phyloP scores from a whole-genome alignment of 2,888 invertebrate species.

The Cantharis nigra region DNA sequence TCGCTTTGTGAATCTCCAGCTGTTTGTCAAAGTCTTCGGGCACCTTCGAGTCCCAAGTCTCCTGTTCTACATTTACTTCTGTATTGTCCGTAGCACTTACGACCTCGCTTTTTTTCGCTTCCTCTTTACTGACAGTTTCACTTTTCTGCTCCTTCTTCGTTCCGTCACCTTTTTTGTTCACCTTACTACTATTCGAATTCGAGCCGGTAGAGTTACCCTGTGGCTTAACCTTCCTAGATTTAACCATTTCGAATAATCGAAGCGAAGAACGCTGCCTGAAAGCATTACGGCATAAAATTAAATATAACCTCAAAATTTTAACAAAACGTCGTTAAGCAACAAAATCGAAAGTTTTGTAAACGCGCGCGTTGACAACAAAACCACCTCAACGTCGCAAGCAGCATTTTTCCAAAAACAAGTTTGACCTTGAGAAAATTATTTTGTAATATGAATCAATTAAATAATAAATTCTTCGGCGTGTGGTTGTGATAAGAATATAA shows the following conservation, averaged over 20 bases:
- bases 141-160: background rate
- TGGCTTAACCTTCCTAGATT: background rate
- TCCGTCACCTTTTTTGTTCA: background rate
- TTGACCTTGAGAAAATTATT: background rate
- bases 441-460: background rate
- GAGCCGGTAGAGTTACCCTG: background rate
- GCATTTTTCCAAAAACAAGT: background rate
- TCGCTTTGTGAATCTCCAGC: background rate
- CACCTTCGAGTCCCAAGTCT: background rate
- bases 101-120: background rate
- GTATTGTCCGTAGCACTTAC: background rate
- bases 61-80: background rate
- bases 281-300: background rate
- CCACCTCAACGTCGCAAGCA: background rate
- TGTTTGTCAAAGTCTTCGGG: background rate
- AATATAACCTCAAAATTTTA: background rate
- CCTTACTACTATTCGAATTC: background rate
- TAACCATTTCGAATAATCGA: background rate
- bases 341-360: background rate
- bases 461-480: background rate
- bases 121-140: background rate
- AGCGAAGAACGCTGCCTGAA: background rate
- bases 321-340: background rate
- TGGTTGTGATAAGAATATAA: background rate
- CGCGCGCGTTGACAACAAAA: background rate